Evolutionary conservation across 2,113 vertebrate genomes (phyloP).

Genomic region (Archilochus colubris): DNA sequence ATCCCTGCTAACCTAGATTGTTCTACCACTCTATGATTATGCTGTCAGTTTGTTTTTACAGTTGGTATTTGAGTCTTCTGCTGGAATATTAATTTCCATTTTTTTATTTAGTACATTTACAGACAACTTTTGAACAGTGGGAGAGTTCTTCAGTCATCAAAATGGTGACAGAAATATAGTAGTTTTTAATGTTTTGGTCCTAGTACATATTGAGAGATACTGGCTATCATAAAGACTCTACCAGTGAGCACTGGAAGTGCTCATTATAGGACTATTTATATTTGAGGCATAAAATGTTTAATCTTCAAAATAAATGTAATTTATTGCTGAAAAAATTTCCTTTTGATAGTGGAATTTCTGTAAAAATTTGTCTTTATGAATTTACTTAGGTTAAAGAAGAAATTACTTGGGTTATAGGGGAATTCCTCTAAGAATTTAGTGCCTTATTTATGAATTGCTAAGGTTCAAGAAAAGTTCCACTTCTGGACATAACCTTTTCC

Average conservation of each 20-base stretch:
- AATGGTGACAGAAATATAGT: not conserved
- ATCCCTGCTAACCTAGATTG: not conserved
- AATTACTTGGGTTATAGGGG: too few relatives aligned
- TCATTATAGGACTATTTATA: not conserved
- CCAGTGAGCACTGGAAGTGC: not conserved
- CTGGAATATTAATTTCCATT: not conserved
- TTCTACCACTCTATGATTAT: not conserved
- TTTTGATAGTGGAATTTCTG: not conserved
- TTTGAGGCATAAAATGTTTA: not conserved
- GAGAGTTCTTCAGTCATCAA: not conserved
- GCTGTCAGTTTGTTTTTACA: not conserved
- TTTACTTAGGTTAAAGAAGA: not conserved
- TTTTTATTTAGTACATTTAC: not conserved
- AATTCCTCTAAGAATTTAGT: not conserved
- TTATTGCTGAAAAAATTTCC: not conserved
- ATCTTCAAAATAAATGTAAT: not conserved
- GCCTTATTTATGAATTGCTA: not conserved
- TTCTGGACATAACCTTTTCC: not conserved
- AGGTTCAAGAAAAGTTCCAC: not conserved
- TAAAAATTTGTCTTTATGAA: not conserved
- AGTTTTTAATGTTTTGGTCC: not conserved
- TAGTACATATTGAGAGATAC: not conserved
- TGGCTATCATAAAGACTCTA: not conserved
- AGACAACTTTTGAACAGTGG: not conserved
- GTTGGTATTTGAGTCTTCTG: not conserved